A percentile compares a stretch with the other conserved stretches of the same genome.
phyloP scores from a whole-genome alignment of 2,113 vertebrate genomes.

The Macrotus californicus region DNA sequence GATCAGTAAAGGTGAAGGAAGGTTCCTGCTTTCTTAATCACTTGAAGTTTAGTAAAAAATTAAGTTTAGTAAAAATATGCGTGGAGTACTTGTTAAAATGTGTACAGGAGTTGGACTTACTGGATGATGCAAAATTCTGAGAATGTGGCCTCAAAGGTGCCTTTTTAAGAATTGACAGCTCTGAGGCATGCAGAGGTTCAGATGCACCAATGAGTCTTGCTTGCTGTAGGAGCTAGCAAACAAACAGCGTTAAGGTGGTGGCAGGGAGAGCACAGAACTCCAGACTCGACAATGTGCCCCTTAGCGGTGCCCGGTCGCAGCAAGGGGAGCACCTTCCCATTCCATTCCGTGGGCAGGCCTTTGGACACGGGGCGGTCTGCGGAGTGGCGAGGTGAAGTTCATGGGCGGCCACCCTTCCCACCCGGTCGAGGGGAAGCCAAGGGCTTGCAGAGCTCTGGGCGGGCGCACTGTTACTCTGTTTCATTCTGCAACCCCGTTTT shows the following conservation, averaged over 20 bases:
- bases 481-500: constrained; percentile 67
- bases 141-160: constrained; percentile 26
- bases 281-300: neutral
- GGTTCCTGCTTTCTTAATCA: neutral
- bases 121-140: neutral
- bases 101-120: neutral
- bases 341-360: neutral
- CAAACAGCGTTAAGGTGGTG: neutral
- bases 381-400: constrained; percentile 56
- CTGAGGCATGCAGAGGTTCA: constrained; percentile 11
- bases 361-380: neutral
- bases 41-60: constrained; percentile 31
- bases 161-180: constrained; percentile 55
- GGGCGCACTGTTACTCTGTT: constrained; percentile 43
- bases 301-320: neutral
- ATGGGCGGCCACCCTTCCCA: constrained; percentile 30
- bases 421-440: neutral
- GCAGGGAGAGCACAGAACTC: neutral
- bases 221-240: constrained; percentile 7
- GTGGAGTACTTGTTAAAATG: constrained; percentile 10
- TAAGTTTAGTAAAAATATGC: neutral
- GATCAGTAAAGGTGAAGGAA: constrained; percentile 11
- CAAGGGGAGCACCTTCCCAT: neutral
- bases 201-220: neutral
- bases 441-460: constrained; percentile 5